Evolutionary conservation across 2,888 invertebrate species (phyloP).

Genomic region (Dynastes grantii): DNA sequence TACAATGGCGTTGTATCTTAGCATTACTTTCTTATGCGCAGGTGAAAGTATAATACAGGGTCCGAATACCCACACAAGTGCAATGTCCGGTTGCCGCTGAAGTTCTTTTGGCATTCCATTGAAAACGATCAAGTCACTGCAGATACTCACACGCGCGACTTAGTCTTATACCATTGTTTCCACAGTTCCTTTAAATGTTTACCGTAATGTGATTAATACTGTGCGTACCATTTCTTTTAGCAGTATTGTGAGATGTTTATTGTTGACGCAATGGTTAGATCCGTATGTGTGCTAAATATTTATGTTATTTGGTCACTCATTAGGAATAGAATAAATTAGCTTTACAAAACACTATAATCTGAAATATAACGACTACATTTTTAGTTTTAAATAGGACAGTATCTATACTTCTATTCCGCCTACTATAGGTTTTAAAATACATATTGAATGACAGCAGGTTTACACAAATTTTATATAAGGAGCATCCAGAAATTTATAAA

Average conservation of each 20-base stretch:
- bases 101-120: conserved; percentile 58
- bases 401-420: too few species aligned
- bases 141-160: background rate
- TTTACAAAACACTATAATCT: too few species aligned
- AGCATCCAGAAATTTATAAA: too few species aligned
- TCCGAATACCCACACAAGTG: conserved; percentile 54
- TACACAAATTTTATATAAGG: too few species aligned
- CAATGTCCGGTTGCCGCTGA: conserved; percentile 57
- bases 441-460: too few species aligned
- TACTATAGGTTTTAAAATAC: too few species aligned
- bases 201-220: conserved; percentile 5
- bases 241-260: background rate
- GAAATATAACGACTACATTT: too few species aligned
- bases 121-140: conserved; percentile 55
- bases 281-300: too few species aligned
- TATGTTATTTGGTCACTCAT: too few species aligned
- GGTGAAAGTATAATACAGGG: conserved; percentile 54
- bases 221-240: background rate
- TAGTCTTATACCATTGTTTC: conserved; percentile 35
- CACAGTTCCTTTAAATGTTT: conserved; percentile 18
- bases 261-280: too few species aligned
- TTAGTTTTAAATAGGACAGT: too few species aligned
- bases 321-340: too few species aligned
- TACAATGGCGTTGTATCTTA: conserved; percentile 32
- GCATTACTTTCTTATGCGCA: conserved; percentile 46